Base-by-base conservation (phyloP, 2,888 invertebrate genomes). In the Bembecia ichneumoniformis region DNA sequence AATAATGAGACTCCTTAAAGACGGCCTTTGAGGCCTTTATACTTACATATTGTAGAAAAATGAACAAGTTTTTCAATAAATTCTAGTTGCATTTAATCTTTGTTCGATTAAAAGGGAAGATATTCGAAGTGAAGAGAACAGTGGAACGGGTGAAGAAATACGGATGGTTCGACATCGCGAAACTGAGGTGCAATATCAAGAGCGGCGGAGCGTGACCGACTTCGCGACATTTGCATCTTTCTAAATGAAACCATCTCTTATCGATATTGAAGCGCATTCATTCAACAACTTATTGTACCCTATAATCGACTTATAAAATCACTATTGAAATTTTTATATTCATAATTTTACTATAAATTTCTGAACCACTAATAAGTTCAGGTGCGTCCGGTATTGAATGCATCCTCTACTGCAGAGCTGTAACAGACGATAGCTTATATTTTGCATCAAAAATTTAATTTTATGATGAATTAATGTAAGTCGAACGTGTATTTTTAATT, bases 71-170 rank as follows among this genome's bases (percentile, higher is more conserved):
- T 75, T 75, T 74, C 73, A 77, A 76, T 77, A 77, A 77, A 74
- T 76, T 74, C 71, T 71, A 14, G 40, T 60, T 65, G n/a, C 5
- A 40, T 28, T 28, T 28, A 9, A 28, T 28, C 28, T 28, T 28
- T 68, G 66, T 66, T 59, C 75, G 73, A 80, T 82, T 79, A 78
- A 80, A 78, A 77, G 66, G 64, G 63, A 65, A 79, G 74, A 77
- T 77, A 74, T 70, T 66, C 58, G 64, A 71, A 67, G 68, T 69
- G 73, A 69, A 61, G 65, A 67, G 44, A 34, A 47, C 16, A 17
- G 13, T 40, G 14, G 17, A 51, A 50, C 59, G 40, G 40, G 40
- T 13, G 40, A n/a, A 14, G 40, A 40, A 14, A 14, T n/a, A 14
- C 40, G 40, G 40, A 5, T 13, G 40, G 14, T 28, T 28, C 13